These are phyloP conservation scores for Thera britannica DNA, from an alignment of 2,888 invertebrate genomes.

Conservation along the genomic window DNA sequence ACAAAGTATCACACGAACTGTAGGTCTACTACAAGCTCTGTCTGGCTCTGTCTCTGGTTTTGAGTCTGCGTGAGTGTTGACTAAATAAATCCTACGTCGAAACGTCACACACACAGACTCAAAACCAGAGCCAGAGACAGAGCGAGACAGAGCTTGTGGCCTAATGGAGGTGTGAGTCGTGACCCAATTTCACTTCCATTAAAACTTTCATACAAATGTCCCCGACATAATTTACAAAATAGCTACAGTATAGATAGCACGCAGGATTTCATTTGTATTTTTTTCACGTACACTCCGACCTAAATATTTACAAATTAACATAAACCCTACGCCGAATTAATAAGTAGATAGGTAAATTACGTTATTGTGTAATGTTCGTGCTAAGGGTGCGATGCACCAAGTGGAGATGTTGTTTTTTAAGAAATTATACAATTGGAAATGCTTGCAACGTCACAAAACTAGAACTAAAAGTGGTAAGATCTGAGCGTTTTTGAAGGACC, in stretches of 20 bases:
- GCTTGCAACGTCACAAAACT: too few species aligned
- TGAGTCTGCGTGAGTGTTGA: too few species aligned
- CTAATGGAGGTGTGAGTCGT: neutral
- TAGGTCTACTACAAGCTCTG: too few species aligned
- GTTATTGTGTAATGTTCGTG: slow-evolving; percentile 22
- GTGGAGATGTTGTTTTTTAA: neutral
- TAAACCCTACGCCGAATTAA: slow-evolving; percentile 39
- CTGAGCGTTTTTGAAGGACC: too few species aligned
- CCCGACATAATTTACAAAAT: neutral
- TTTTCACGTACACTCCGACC: slow-evolving; percentile 34
- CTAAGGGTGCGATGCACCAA: neutral
- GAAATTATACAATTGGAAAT: too few species aligned
- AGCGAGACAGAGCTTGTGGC: too few species aligned
- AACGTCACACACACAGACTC: too few species aligned
- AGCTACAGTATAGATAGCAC: neutral
- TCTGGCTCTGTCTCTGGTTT: too few species aligned
- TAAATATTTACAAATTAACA: slow-evolving; percentile 42
- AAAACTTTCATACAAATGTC: neutral
- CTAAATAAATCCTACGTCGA: too few species aligned
- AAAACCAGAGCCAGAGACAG: too few species aligned
- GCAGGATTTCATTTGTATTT: slow-evolving; percentile 33
- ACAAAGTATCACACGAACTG: too few species aligned
- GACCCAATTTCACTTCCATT: neutral
- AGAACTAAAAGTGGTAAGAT: too few species aligned
- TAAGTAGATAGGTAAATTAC: slow-evolving; percentile 32